Evolutionary conservation across 2,113 vertebrate species (phyloP).

Genomic region (Sinosuthora webbiana): DNA sequence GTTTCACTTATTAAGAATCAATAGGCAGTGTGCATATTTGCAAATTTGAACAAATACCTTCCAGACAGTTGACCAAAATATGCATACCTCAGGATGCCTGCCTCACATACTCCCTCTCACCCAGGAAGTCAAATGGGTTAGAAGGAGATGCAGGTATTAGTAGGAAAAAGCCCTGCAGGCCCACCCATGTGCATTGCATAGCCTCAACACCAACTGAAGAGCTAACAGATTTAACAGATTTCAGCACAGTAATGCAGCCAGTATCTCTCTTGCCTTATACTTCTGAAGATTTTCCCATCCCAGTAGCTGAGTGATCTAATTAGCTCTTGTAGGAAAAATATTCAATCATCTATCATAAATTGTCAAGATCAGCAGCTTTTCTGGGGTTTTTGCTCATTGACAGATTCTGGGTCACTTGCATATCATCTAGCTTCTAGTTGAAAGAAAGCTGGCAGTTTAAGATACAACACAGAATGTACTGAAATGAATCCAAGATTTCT

Average conservation of each 20-base stretch:
- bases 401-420: not conserved
- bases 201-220: not conserved
- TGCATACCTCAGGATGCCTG: not conserved
- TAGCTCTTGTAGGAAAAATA: not conserved
- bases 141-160: not conserved
- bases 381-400: not conserved
- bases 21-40: accelerated
- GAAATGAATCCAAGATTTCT: not conserved
- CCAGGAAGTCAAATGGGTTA: not conserved
- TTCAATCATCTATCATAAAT: not conserved
- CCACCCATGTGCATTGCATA: not conserved
- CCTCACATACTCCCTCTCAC: not conserved
- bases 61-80: not conserved
- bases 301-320: not conserved
- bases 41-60: accelerated
- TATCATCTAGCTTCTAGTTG: not conserved
- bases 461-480: not conserved
- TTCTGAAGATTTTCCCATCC: not conserved
- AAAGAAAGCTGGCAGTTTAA: not conserved
- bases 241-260: not conserved
- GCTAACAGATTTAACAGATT: not conserved
- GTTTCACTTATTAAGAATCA: not conserved
- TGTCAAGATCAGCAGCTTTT: not conserved
- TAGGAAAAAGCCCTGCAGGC: not conserved
- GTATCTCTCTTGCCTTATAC: not conserved